Evolutionary conservation across 2,888 invertebrate species (phyloP).

Genomic region (Limnephilus auricula): DNA sequence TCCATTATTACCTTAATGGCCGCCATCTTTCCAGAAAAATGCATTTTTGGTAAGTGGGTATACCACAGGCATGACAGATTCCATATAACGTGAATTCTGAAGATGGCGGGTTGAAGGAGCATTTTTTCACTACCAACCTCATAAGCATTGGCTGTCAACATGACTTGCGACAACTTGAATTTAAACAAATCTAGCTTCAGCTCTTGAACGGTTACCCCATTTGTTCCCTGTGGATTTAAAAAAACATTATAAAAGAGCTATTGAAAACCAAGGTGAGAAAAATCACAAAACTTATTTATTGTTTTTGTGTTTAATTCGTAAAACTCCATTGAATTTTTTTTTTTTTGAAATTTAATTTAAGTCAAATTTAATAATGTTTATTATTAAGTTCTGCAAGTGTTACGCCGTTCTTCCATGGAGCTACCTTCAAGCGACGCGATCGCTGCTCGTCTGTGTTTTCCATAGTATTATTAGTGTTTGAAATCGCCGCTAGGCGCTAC

Average conservation of each 20-base stretch:
- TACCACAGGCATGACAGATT: slow-evolving; percentile 92
- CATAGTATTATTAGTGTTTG: too few relatives aligned
- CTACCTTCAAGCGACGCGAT: too few relatives aligned
- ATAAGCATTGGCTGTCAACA: slow-evolving; percentile 72
- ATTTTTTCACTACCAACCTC: slow-evolving; percentile 72
- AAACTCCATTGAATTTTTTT: too few relatives aligned
- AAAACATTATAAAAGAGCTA: not conserved
- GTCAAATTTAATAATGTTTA: too few relatives aligned
- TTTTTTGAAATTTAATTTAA: too few relatives aligned
- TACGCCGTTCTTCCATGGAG: too few relatives aligned
- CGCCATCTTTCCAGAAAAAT: slow-evolving; percentile 88
- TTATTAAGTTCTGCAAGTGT: too few relatives aligned
- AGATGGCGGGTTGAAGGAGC: slow-evolving; percentile 90
- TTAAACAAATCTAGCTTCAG: slow-evolving; percentile 79
- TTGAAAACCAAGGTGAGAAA: not conserved
- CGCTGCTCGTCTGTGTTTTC: too few relatives aligned
- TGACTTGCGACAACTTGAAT: slow-evolving; percentile 86
- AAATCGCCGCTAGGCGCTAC: too few relatives aligned
- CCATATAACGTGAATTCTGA: slow-evolving; percentile 86
- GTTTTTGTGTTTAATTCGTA: too few relatives aligned
- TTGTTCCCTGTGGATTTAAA: not conserved
- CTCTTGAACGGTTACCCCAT: not conserved
- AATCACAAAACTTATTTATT: not conserved
- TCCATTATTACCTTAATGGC: slow-evolving; percentile 81
- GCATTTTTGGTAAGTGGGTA: slow-evolving; percentile 88